Percentiles rank a stretch among this genome's conserved stretches.
phyloP scores from a whole-genome alignment of 2,797 vertebrate genomes.

The Falco rusticolus region DNA sequence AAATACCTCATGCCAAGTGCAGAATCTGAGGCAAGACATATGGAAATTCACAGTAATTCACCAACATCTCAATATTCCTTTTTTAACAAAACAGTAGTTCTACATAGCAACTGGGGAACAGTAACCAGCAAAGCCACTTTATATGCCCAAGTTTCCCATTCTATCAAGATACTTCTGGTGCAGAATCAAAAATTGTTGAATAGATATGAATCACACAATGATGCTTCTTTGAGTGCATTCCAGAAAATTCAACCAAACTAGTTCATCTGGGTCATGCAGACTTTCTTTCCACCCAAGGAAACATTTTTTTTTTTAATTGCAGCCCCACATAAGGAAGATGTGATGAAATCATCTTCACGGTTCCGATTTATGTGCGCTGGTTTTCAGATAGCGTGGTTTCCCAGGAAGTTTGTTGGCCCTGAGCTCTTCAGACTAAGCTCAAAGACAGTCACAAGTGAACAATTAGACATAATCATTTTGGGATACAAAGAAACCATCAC shows the following conservation, averaged over 20 bases:
- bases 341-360: background rate
- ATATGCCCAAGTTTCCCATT: background rate
- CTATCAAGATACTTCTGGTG: background rate
- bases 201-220: background rate
- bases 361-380: background rate
- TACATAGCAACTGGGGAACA: background rate
- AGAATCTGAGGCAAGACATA: background rate
- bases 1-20: background rate
- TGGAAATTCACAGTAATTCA: slow-evolving; percentile 22
- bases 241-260: background rate
- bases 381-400: background rate
- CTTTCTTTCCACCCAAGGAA: background rate
- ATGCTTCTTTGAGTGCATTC: background rate
- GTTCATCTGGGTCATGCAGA: background rate
- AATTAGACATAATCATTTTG: background rate
- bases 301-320: background rate
- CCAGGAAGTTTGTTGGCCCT: background rate
- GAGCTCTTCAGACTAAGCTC: background rate
- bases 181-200: background rate
- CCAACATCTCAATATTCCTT: background rate
- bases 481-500: background rate
- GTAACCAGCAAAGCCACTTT: background rate
- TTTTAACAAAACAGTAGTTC: background rate
- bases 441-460: background rate
- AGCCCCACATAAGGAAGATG: background rate